Conservation (phyloP, 1,140 invertebrate genomes). For the Caerostris extrusa region DNA sequence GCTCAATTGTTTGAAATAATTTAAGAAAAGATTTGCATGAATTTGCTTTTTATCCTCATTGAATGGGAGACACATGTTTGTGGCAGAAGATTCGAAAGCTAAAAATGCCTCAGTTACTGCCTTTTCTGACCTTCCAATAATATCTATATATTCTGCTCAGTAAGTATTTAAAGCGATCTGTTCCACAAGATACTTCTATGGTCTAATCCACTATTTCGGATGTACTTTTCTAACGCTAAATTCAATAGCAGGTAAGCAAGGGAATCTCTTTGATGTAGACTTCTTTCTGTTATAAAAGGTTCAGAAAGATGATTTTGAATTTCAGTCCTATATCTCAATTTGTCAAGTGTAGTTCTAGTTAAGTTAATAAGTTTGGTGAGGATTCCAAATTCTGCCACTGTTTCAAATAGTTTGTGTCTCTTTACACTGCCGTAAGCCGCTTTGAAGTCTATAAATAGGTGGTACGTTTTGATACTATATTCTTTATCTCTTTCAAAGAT, state of each 20-base stretch:
- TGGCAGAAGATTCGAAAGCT: not conserved
- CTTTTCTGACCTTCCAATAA: not conserved
- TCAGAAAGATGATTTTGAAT: slow-evolving; percentile 23
- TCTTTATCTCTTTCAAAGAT: slow-evolving; percentile 51
- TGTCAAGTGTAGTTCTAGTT: no score
- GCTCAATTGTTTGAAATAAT: not conserved
- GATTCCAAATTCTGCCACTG: no score
- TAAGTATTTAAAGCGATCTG: not conserved
- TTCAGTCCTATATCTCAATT: not conserved
- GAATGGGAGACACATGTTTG: not conserved
- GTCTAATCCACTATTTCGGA: not conserved
- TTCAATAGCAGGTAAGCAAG: slow-evolving; percentile 5
- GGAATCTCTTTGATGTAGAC: not conserved
- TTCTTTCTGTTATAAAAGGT: slow-evolving; percentile 1
- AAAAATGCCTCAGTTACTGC: not conserved
- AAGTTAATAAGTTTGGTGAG: no score
- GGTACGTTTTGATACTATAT: slow-evolving; percentile 43
- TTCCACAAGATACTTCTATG: not conserved
- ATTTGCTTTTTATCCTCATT: slow-evolving; percentile 16
- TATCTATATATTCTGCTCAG: not conserved
- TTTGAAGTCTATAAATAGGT: slow-evolving; percentile 42
- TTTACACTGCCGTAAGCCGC: no score
- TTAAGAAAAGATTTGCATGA: not conserved
- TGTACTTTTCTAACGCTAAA: slow-evolving; percentile 6
- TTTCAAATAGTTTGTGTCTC: no score